These are phyloP conservation scores for Eristalis arbustorum DNA, from an alignment of 2,888 invertebrate genomes.

Conservation along the genomic window DNA sequence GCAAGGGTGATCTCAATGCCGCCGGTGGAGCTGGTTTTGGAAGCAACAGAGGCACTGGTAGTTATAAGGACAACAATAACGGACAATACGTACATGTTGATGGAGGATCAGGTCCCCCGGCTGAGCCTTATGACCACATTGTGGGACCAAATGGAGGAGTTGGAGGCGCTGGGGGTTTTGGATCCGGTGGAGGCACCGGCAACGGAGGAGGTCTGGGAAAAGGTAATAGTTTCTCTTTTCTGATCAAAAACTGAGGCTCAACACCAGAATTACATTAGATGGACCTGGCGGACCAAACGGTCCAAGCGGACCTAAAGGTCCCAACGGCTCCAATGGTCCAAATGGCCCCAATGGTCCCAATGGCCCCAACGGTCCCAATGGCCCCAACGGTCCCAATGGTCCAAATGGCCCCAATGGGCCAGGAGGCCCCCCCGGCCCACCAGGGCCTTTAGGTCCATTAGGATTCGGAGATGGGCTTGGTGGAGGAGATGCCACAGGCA, in stretches of 20 bases:
- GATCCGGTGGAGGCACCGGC: constrained; percentile 62
- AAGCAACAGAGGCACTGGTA: constrained; percentile 43
- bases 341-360: constrained; percentile 71
- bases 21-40: constrained; percentile 6
- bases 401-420: constrained; percentile 63
- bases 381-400: constrained; percentile 73
- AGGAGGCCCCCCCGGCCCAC: constrained; percentile 72
- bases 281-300: constrained; percentile 67
- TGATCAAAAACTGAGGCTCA: background rate
- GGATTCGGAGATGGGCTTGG: constrained; percentile 57
- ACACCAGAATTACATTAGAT: constrained; percentile 1
- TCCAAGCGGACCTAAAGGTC: constrained; percentile 75
- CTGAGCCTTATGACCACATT: constrained; percentile 43
- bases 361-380: constrained; percentile 71
- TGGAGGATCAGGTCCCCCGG: constrained; percentile 44
- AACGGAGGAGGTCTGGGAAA: constrained; percentile 60
- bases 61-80: constrained; percentile 40
- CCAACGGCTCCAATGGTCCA: constrained; percentile 72
- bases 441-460: constrained; percentile 55
- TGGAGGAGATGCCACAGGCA: constrained; percentile 58
- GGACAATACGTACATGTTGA: constrained; percentile 48
- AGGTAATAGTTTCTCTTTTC: constrained; percentile 62
- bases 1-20: background rate
- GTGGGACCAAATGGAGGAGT: constrained; percentile 42
- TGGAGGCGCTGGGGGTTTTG: constrained; percentile 72